Evolutionary conservation across 2,888 invertebrate genomes (phyloP).

Genomic region (Galeopsomyia nigrocyanea): DNA sequence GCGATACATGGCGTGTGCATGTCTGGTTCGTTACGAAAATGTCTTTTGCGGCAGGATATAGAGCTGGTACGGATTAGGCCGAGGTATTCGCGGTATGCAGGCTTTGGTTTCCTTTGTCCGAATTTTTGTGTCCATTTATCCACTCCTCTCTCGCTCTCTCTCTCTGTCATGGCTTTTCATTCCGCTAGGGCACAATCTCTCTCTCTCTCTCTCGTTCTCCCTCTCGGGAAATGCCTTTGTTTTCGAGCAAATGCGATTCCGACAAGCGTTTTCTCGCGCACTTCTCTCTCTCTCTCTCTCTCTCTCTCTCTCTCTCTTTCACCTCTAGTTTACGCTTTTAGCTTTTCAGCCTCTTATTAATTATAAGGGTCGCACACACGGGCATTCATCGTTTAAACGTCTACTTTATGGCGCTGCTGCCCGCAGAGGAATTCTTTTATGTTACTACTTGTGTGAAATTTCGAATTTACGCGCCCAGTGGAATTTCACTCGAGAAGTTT

Average conservation of each 20-base stretch:
- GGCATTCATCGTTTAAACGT: background rate
- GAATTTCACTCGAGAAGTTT: slow-evolving; percentile 15
- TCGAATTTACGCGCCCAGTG: background rate
- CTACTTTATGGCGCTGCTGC: background rate
- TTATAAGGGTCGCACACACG: slow-evolving; percentile 21
- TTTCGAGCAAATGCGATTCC: slow-evolving; percentile 56
- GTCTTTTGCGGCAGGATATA: slow-evolving; percentile 50
- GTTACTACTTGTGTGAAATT: too few species aligned
- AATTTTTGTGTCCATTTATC: slow-evolving; percentile 63
- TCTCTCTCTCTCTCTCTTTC: background rate
- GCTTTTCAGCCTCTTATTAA: slow-evolving; percentile 40
- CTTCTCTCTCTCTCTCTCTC: slow-evolving; percentile 18
- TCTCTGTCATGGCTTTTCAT: background rate
- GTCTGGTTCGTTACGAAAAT: slow-evolving; percentile 40
- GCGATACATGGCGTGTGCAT: slow-evolving; percentile 13
- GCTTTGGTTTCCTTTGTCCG: slow-evolving; percentile 58
- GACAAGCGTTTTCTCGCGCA: slow-evolving; percentile 46
- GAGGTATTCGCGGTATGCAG: slow-evolving; percentile 58
- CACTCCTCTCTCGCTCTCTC: slow-evolving; percentile 49
- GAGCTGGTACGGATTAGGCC: slow-evolving; percentile 44
- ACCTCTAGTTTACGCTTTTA: slow-evolving; percentile 35
- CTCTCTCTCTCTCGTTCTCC: slow-evolving; percentile 16
- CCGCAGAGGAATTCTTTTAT: slow-evolving; percentile 1
- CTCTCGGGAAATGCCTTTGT: slow-evolving; percentile 46
- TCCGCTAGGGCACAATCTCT: background rate